These are phyloP conservation scores for Hirundo rustica DNA, from an alignment of 2,797 vertebrate species.

Conservation along the genomic window DNA sequence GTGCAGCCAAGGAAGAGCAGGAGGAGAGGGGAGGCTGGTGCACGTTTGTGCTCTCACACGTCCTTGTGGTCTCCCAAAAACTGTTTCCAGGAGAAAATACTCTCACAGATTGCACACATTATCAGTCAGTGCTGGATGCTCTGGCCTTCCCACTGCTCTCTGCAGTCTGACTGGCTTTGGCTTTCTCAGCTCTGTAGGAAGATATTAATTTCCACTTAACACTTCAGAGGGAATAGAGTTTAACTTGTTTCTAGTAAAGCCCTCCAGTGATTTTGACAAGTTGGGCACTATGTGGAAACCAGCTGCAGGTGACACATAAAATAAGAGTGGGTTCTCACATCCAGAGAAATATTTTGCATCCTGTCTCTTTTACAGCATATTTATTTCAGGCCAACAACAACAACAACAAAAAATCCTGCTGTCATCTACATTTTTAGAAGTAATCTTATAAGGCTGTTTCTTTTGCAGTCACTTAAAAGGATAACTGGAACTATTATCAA, in stretches of 20 bases:
- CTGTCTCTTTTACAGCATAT: neutral
- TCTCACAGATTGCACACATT: neutral
- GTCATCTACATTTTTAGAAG: neutral
- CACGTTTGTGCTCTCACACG: fast-evolving
- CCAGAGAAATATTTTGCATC: neutral
- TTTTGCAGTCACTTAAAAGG: neutral
- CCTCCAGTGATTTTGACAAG: neutral
- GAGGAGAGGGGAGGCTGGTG: neutral
- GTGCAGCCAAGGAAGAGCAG: neutral
- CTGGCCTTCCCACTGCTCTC: neutral
- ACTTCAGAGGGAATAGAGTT: neutral
- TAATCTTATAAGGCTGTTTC: neutral
- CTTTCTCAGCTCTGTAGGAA: slow-evolving; percentile 12
- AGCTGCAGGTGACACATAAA: neutral
- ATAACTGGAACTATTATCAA: slow-evolving; percentile 25
- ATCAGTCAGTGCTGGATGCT: neutral
- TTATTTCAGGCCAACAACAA: neutral
- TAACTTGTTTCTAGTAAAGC: neutral
- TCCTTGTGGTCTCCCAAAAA: neutral
- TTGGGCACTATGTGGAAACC: neutral
- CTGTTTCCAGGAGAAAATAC: neutral
- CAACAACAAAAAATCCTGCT: neutral
- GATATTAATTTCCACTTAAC: neutral
- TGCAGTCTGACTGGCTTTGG: neutral
- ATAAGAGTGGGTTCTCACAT: neutral